phyloP scores from a whole-genome alignment of 1,140 invertebrate genomes.

The Drosophila rhopaloa region DNA sequence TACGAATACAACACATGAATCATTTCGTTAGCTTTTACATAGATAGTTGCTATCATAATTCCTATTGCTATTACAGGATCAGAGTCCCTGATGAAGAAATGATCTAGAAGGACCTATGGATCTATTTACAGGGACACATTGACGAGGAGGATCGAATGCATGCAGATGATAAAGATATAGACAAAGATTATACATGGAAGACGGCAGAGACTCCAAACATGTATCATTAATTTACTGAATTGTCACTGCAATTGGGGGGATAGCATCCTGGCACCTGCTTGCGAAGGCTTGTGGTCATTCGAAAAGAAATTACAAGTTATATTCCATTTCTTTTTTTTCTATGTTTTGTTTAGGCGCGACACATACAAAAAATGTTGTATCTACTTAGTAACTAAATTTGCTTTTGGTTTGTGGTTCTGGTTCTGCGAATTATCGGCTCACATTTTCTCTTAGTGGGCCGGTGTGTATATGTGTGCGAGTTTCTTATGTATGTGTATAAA shows the following conservation, averaged over 20 bases:
- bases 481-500: constrained; percentile 25
- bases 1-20: constrained; percentile 11
- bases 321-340: constrained; percentile 16
- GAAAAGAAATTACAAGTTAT: constrained; percentile 25
- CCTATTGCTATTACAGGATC: constrained; percentile 6
- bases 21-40: constrained; percentile 24
- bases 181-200: constrained; percentile 29
- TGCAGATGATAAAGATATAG: constrained; percentile 9
- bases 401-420: neutral
- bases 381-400: constrained; percentile 62
- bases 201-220: constrained; percentile 35
- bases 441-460: neutral
- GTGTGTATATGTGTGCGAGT: constrained; percentile 14
- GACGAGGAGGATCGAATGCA: constrained; percentile 4
- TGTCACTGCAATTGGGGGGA: constrained; percentile 40
- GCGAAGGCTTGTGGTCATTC: constrained; percentile 5
- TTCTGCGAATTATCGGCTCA: neutral
- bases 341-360: constrained; percentile 4
- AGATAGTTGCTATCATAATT: constrained; percentile 34
- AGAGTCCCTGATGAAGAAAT: constrained; percentile 5
- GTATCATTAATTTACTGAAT: constrained; percentile 35
- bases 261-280: constrained; percentile 10
- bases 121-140: constrained; percentile 25
- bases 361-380: constrained; percentile 51
- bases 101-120: constrained; percentile 3